Percentiles rank a stretch among this genome's conserved stretches.
Conservation (phyloP, 2,797 vertebrate genomes). For the Octomys mimax region DNA sequence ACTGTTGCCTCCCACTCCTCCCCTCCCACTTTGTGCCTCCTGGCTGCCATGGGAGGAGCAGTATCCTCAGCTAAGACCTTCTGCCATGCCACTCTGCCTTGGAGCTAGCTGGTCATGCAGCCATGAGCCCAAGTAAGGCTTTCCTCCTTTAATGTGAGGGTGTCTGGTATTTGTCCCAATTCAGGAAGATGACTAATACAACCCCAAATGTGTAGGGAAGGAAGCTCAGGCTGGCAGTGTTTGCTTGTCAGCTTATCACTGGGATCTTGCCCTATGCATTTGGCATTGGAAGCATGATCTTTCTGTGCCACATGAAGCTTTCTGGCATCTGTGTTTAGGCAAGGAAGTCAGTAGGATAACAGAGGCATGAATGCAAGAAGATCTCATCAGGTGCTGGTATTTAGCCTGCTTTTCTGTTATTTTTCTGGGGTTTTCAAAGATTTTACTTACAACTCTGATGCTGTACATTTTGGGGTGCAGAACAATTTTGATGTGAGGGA, state of each 20-base stretch:
- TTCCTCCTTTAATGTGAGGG: background rate
- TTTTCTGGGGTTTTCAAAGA: slow-evolving; percentile 1
- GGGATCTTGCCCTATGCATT: background rate
- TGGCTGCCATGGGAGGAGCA: background rate
- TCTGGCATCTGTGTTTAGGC: background rate
- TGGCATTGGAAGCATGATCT: background rate
- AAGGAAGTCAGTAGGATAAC: background rate
- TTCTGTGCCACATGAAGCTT: background rate
- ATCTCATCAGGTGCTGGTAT: background rate
- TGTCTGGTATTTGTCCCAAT: background rate
- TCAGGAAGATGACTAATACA: background rate
- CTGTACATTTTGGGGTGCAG: background rate
- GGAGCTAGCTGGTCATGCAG: background rate
- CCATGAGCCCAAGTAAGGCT: background rate
- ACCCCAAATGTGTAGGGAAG: background rate
- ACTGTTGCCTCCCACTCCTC: background rate
- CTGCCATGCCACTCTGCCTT: background rate
- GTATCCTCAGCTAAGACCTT: background rate
- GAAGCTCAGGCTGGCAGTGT: background rate
- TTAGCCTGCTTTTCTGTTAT: slow-evolving; percentile 11
- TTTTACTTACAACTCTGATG: background rate
- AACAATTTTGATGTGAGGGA: background rate
- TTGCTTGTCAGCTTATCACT: background rate
- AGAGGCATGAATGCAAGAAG: background rate
- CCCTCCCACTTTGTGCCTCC: background rate